Evolutionary conservation across 2,797 vertebrate genomes (phyloP), one percentile per base, ranked within the genome.

Genomic region (Microcaecilia unicolor): DNA sequence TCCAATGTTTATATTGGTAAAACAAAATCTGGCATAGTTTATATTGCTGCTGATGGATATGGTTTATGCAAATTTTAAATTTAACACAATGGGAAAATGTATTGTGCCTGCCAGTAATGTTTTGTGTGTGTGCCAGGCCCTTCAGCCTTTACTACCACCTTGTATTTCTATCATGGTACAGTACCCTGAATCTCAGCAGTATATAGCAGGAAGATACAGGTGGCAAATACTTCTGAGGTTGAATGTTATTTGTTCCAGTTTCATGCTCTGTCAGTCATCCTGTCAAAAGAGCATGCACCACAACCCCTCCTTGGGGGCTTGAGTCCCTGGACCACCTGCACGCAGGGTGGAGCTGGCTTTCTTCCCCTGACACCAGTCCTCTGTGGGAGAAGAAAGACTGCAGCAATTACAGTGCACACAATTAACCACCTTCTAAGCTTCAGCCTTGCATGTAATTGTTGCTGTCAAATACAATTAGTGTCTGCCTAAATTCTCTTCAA

Each of bases 391-490:
- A 55, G 55, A 54, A 64, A 60, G 51, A 55, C 31, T 4, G 50
- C 48, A 57, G 51, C 61, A 70, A 58, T 75, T 67, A 70, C 3
- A 43, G 41, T 51, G 47, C 51, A 34, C 37, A 3, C 55, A 48
- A 65, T 66, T 72, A 79, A 61, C 34, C 37, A 58, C 55, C 54
- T 63, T 55, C 61, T 67, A 56, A 61, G 74, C 55, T 67, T 69
- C 63, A 75, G 20, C 66, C 52, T 72, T 56, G 62, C 48, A 30
- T 72, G 61, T 69, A 74, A 72, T 76, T 78, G 70, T 68, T 70
- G 58, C 67, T 73, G 78, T 76, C 74, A 69, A 45, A 70, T 70
- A 61, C 55, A 69, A 45, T 81, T 75, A 69, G 56, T 18, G 29
- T 67, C 67, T 64, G 37, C 41, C 38, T 35, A 65, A 32, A 40